Evolutionary conservation across 30 jellyfish, hydroid and myxozoan species (phyloP).

Genomic region (Aurelia aurita): DNA sequence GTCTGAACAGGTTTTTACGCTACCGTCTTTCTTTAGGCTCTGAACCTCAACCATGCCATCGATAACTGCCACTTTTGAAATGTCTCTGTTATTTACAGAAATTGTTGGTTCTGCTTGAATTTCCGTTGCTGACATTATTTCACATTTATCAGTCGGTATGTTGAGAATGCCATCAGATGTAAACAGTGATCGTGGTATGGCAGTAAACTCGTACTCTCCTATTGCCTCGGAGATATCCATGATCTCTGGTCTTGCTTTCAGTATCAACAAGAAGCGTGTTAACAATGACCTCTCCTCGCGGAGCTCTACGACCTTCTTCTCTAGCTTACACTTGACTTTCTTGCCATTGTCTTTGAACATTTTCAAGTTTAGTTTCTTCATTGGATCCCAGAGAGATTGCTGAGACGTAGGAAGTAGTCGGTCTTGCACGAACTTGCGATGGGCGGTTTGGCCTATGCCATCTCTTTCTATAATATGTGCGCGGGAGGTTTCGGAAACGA

Average conservation of each 20-base stretch:
- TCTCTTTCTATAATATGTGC: slow-evolving; percentile 31
- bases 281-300: slow-evolving; percentile 35
- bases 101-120: slow-evolving; percentile 29
- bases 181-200: slow-evolving; percentile 48
- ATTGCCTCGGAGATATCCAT: slow-evolving; percentile 56
- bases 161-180: slow-evolving; percentile 54
- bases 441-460: slow-evolving; percentile 45
- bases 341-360: slow-evolving; percentile 33
- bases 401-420: no score
- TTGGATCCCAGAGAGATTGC: no score
- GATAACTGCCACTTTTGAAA: slow-evolving; percentile 47
- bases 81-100: slow-evolving; percentile 23
- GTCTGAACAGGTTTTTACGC: slow-evolving; percentile 54
- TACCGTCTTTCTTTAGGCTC: slow-evolving; percentile 43
- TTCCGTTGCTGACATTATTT: slow-evolving; percentile 49
- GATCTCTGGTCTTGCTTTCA: slow-evolving; percentile 46
- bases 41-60: slow-evolving; percentile 60
- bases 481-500: slow-evolving; percentile 35
- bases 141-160: slow-evolving; percentile 33
- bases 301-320: slow-evolving; percentile 38
- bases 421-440: slow-evolving; percentile 32
- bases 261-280: slow-evolving; percentile 23
- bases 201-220: slow-evolving; percentile 52
- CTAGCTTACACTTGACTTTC: slow-evolving; percentile 41
- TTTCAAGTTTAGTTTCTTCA: no score